Base-by-base conservation (phyloP, 2,797 vertebrate species). In the Eulemur coronatus region DNA sequence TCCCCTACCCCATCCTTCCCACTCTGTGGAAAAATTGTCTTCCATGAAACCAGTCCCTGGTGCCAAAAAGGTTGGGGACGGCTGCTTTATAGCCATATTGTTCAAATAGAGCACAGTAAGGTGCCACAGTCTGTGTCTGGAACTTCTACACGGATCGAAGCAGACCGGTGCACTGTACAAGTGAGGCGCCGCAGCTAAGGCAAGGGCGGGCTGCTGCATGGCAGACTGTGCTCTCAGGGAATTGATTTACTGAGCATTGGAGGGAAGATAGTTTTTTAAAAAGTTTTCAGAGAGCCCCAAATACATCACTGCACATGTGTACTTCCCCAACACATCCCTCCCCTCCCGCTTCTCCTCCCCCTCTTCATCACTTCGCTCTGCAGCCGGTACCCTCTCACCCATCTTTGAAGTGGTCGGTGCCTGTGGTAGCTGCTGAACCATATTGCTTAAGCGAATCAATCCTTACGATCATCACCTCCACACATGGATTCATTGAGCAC, bases 51-150 rank as follows among this genome's bases (percentile, higher is more conserved):
- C 52, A 7, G 20, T 55, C 20, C 52, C 52, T 55, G 52, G 52
- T 20, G 52, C 20, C 52, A 55, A 9, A 50, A 55, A 55, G 20
- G 52, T 22, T 55, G 52, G 7, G 52, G 20, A 55, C 52, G 7
- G 52, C 20, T 3, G 52, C 52, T 55, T 8, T 55, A 55, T 1
- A 24, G 65, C 41, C 0, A 0, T 2, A 41, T 5, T 75, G 43
- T 46, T 48, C 30, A 48, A 46, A 50, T 10, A 52, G n/a, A 65
- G 41, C 35, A 5, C 5, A 46, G 30, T 0, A 4, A 12, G 7
- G 15, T 1, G 2, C 22, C 52, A 28, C 10, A 1, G 5, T 30
- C 59, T 28, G 22, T 26, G 84, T 48, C n/a, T 7, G 46, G 78
- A 72, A 46, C 48, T 52, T 70, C 59, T 46, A 38, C 18, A 9